phyloP scores from a whole-genome alignment of 1,140 invertebrate species.

The Calephelis virginiensis region DNA sequence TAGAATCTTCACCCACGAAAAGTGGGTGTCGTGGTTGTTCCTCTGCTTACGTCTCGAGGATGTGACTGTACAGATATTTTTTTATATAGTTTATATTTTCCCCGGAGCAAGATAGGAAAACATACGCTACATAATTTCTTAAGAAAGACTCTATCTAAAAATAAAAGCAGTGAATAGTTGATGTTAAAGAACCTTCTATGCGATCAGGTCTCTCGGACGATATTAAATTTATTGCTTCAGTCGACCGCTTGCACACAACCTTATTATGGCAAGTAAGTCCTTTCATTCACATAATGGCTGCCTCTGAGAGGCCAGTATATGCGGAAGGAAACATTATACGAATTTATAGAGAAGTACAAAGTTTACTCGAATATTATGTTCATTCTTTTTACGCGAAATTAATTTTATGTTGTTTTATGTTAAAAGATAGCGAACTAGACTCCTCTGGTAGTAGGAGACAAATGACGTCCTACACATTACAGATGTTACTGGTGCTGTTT shows the following conservation, averaged over 20 bases:
- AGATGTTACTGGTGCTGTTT: no score
- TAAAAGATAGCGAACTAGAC: no score
- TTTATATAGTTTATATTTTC: no score
- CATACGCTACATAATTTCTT: no score
- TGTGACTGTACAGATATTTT: no score
- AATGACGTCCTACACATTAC: no score
- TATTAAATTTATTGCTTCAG: constrained; percentile 12
- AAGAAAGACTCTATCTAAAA: constrained; percentile 1
- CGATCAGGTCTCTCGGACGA: constrained; percentile 6
- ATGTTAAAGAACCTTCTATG: constrained; percentile 7
- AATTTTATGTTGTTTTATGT: no score
- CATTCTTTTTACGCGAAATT: not conserved
- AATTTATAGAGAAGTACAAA: constrained; percentile 4
- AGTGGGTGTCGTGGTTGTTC: no score
- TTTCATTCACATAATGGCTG: constrained; percentile 15
- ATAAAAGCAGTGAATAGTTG: not conserved
- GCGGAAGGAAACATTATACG: constrained; percentile 14
- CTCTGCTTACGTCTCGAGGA: no score
- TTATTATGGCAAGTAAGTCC: constrained; percentile 17
- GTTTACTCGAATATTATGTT: not conserved
- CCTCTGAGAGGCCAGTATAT: not conserved
- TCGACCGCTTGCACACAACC: constrained; percentile 16
- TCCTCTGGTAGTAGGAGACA: no score
- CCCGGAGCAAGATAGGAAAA: no score
- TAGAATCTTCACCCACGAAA: no score